Conservation (phyloP, 2,113 vertebrate species). For the Rynchops niger region DNA sequence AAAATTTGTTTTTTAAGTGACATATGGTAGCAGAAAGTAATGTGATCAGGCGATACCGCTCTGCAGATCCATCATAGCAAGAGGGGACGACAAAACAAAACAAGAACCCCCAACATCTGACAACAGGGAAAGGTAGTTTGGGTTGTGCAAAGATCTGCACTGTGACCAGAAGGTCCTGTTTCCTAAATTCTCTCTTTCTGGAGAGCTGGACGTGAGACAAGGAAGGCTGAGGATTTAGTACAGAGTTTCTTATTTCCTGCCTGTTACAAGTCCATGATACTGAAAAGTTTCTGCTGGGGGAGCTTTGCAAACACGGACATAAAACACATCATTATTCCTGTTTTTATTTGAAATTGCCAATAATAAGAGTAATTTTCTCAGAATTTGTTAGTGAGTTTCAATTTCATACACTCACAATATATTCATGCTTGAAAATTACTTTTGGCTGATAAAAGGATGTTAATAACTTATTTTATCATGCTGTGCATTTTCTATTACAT, state of each 20-base stretch:
- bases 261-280: neutral
- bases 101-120: neutral
- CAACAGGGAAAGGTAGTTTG: neutral
- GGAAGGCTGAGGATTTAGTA: neutral
- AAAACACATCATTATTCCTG: neutral
- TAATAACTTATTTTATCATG: constrained; percentile 40
- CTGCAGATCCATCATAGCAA: neutral
- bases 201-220: neutral
- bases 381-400: neutral
- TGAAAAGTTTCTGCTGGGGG: neutral
- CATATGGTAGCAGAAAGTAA: constrained; percentile 21
- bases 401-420: constrained; percentile 21
- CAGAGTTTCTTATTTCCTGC: neutral
- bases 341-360: constrained; percentile 33
- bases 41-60: neutral
- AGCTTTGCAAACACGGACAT: neutral
- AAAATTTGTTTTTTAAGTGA: constrained; percentile 13
- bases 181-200: neutral
- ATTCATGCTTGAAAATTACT: constrained; percentile 41
- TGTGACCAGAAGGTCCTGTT: neutral
- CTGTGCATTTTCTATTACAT: constrained; percentile 24
- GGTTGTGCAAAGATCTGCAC: neutral
- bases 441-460: constrained; percentile 22
- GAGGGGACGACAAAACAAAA: neutral
- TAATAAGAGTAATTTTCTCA: neutral